Conservation (phyloP, 2,888 invertebrate species). For the Xestia c-nigrum region DNA sequence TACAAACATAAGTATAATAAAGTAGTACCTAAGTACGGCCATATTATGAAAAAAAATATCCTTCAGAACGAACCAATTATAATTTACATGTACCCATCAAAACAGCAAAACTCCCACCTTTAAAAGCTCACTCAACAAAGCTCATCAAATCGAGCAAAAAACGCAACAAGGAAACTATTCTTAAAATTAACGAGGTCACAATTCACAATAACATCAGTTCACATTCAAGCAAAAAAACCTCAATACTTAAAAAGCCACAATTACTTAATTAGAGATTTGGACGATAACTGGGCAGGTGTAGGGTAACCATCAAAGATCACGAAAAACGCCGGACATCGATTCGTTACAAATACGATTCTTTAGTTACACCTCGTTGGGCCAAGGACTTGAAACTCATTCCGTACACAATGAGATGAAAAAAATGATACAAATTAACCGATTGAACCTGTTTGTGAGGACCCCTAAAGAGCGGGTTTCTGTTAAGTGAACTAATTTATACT, state of each 20-base stretch:
- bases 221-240: constrained; percentile 63
- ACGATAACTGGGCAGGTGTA: constrained; percentile 85
- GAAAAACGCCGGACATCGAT: constrained; percentile 86
- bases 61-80: constrained; percentile 13
- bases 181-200: constrained; percentile 53
- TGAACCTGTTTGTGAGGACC: constrained; percentile 88
- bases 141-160: constrained; percentile 46
- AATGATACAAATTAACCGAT: constrained; percentile 88
- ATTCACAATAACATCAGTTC: constrained; percentile 60
- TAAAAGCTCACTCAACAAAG: constrained; percentile 35
- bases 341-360: constrained; percentile 89
- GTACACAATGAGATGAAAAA: constrained; percentile 83
- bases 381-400: constrained; percentile 88
- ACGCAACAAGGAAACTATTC: constrained; percentile 38
- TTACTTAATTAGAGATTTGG: constrained; percentile 86
- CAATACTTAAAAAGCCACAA: constrained; percentile 78
- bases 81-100: constrained; percentile 14
- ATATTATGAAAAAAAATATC: background rate
- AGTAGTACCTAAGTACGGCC: background rate
- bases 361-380: constrained; percentile 90
- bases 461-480: constrained; percentile 87
- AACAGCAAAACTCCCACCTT: constrained; percentile 30
- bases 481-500: constrained; percentile 89
- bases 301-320: constrained; percentile 81
- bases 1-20: background rate